phyloP scores from a whole-genome alignment of 2,797 vertebrate genomes.

The Spea hammondii region DNA sequence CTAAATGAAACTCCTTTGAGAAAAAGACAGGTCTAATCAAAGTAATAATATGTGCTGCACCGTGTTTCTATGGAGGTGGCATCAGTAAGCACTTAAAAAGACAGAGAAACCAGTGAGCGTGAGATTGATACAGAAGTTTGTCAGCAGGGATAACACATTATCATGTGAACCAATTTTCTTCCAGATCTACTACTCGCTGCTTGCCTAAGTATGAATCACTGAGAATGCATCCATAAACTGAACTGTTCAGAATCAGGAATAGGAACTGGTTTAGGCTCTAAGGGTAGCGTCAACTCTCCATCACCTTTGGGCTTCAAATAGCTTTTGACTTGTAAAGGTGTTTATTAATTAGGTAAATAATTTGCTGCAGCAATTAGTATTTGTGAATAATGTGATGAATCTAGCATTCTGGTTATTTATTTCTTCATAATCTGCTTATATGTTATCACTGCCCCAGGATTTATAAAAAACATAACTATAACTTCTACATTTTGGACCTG shows the following conservation, averaged over 20 bases:
- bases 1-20: slow-evolving; percentile 41
- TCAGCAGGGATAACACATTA: slow-evolving; percentile 51
- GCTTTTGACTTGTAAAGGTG: neutral
- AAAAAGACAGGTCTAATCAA: slow-evolving; percentile 46
- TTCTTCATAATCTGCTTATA: too few relatives aligned
- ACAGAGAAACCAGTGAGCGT: slow-evolving; percentile 48
- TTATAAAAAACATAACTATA: too few relatives aligned
- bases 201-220: slow-evolving; percentile 29
- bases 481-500: too few relatives aligned
- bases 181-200: slow-evolving; percentile 45
- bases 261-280: neutral
- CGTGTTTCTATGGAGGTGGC: slow-evolving; percentile 36
- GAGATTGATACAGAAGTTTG: slow-evolving; percentile 52
- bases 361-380: neutral
- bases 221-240: slow-evolving; percentile 27
- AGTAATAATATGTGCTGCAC: slow-evolving; percentile 41
- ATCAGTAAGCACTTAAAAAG: slow-evolving; percentile 48
- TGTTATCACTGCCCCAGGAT: too few relatives aligned
- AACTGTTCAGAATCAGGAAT: slow-evolving; percentile 21
- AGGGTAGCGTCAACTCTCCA: slow-evolving; percentile 2
- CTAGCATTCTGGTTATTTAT: too few relatives aligned
- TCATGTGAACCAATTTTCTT: slow-evolving; percentile 46
- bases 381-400: neutral
- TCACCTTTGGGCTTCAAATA: slow-evolving; percentile 10
- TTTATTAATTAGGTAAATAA: neutral